phyloP scores from a whole-genome alignment of 1,140 invertebrate genomes.

The Drosophila virilis region DNA sequence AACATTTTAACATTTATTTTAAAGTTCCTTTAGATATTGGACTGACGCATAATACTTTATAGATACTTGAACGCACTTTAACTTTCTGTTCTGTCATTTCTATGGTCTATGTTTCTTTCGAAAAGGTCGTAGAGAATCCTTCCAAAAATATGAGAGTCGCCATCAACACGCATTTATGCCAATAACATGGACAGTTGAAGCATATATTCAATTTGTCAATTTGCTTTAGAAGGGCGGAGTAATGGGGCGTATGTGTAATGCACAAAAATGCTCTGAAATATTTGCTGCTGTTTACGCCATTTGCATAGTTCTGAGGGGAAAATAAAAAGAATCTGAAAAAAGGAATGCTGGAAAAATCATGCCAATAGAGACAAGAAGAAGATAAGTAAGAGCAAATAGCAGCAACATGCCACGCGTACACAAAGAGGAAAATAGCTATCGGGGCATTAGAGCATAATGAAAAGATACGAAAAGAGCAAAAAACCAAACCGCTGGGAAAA shows the following conservation, averaged over 20 bases:
- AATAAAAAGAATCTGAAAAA: neutral
- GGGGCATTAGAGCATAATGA: no score
- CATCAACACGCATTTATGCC: conserved; percentile 35
- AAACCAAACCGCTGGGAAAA: no score
- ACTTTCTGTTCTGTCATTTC: no score
- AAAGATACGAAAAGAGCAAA: no score
- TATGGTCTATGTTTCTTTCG: no score
- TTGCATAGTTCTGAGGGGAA: neutral
- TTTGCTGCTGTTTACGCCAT: neutral
- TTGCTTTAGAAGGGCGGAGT: neutral
- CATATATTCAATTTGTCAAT: conserved; percentile 23
- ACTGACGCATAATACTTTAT: no score
- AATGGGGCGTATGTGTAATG: neutral
- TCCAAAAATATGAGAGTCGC: neutral
- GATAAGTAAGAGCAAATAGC: neutral
- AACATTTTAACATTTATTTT: no score
- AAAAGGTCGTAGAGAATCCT: neutral
- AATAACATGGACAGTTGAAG: neutral
- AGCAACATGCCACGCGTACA: neutral
- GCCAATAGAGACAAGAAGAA: neutral
- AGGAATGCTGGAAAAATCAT: neutral
- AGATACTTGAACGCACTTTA: no score
- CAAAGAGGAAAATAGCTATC: no score
- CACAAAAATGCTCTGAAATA: neutral
- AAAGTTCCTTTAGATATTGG: no score